Conservation (phyloP, 2,113 vertebrate genomes). For the Columba livia region DNA sequence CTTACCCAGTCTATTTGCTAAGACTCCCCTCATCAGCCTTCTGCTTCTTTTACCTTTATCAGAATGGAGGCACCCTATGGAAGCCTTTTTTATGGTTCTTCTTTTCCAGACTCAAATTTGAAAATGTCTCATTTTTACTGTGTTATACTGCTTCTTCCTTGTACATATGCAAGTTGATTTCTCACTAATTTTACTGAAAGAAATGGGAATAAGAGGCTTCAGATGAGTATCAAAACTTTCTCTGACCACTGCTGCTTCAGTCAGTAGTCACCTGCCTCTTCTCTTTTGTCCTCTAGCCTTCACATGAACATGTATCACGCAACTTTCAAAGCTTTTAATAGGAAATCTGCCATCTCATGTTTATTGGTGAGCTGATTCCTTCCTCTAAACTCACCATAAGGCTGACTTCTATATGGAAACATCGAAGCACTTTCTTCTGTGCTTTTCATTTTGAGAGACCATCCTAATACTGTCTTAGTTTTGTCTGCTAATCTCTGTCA, state of each 20-base stretch:
- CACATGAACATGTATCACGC: not conserved
- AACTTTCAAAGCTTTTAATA: not conserved
- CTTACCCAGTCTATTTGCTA: not conserved
- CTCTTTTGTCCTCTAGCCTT: not conserved
- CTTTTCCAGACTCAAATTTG: not conserved
- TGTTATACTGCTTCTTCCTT: not conserved
- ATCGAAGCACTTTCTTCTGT: not conserved
- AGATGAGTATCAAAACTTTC: not conserved
- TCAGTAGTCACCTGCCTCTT: not conserved
- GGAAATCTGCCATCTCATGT: not conserved
- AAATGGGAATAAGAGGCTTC: not conserved
- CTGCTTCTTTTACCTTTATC: not conserved
- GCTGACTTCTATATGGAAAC: not conserved
- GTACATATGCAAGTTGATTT: not conserved
- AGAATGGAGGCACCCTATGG: not conserved
- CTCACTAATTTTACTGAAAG: not conserved
- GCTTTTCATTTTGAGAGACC: not conserved
- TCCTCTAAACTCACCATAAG: not conserved
- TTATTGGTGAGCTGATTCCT: not conserved
- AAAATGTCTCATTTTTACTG: not conserved
- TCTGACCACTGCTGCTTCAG: not conserved
- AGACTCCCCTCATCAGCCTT: not conserved
- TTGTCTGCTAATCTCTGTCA: not conserved
- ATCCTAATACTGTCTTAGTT: not conserved
- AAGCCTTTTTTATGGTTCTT: not conserved